Evolutionary conservation across 2,888 invertebrate species (phyloP).

Genomic region (Junonia oenone): DNA sequence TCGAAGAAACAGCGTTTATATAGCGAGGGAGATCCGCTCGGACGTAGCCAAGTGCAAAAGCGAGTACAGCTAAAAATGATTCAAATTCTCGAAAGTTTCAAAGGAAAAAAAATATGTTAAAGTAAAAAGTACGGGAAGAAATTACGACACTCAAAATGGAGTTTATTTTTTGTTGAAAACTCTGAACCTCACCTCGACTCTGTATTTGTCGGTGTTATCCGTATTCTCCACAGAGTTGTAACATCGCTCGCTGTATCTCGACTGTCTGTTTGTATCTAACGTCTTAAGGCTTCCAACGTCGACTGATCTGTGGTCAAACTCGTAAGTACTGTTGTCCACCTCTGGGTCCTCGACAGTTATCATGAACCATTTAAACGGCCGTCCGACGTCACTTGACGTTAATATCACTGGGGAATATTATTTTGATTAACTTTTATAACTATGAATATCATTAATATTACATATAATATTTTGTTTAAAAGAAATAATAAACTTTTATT

Average conservation of each 20-base stretch:
- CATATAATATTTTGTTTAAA: too few relatives aligned
- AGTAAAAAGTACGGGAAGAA: background rate
- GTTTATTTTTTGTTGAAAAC: background rate
- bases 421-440: background rate
- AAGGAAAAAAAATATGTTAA: background rate
- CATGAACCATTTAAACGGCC: conserved; percentile 66
- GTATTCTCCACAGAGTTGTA: conserved; percentile 60
- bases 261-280: conserved; percentile 45
- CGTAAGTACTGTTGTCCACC: conserved; percentile 45
- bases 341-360: conserved; percentile 66
- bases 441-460: too few relatives aligned
- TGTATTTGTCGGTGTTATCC: conserved; percentile 55
- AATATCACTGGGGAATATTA: conserved; percentile 42
- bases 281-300: conserved; percentile 64
- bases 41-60: too few relatives aligned
- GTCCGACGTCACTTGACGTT: conserved; percentile 35
- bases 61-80: background rate
- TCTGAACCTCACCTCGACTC: conserved; percentile 46
- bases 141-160: background rate
- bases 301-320: conserved; percentile 37
- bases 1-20: too few relatives aligned
- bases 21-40: too few relatives aligned
- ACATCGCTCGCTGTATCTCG: conserved; percentile 61
- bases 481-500: too few relatives aligned
- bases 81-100: background rate